Conservation (phyloP, 2,888 invertebrate species). For the Drosophila formosana region DNA sequence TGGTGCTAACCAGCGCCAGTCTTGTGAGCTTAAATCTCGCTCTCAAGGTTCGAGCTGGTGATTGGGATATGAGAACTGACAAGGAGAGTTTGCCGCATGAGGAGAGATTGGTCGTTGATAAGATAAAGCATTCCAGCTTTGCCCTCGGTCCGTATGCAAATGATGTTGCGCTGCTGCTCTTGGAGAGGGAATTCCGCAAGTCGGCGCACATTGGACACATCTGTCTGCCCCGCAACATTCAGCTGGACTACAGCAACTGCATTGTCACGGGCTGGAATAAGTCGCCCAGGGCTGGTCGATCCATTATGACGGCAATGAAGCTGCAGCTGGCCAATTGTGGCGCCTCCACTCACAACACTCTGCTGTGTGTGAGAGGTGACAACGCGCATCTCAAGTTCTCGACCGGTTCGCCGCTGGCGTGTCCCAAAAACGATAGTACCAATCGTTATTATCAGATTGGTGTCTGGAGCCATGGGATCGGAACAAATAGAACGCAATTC, state of each 20-base stretch:
- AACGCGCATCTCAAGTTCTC: not conserved
- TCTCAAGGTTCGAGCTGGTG: slow-evolving; percentile 33
- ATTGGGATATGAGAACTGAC: slow-evolving; percentile 33
- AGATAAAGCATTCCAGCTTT: not conserved
- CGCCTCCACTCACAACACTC: not conserved
- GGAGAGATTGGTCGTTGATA: not conserved
- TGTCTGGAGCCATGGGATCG: slow-evolving; percentile 12
- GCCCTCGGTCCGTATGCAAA: accelerated
- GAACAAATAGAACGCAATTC: not conserved
- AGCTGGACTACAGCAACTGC: slow-evolving; percentile 12
- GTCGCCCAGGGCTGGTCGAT: no score
- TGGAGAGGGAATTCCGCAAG: slow-evolving; percentile 3
- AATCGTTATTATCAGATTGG: slow-evolving; percentile 34
- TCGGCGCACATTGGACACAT: slow-evolving; percentile 21
- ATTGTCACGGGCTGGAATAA: slow-evolving; percentile 40
- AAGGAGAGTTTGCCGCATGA: slow-evolving; percentile 26
- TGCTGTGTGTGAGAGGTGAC: not conserved
- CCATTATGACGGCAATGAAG: not conserved
- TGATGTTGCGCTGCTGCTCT: slow-evolving; percentile 38
- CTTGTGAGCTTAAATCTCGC: accelerated
- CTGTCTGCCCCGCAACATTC: slow-evolving; percentile 11
- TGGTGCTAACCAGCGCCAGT: slow-evolving; percentile 15
- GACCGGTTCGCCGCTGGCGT: slow-evolving; percentile 25
- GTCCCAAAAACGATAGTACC: slow-evolving; percentile 2
- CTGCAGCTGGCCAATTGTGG: not conserved